Evolutionary conservation across 1,140 invertebrate species (phyloP).

Genomic region (Whitmania pigra): DNA sequence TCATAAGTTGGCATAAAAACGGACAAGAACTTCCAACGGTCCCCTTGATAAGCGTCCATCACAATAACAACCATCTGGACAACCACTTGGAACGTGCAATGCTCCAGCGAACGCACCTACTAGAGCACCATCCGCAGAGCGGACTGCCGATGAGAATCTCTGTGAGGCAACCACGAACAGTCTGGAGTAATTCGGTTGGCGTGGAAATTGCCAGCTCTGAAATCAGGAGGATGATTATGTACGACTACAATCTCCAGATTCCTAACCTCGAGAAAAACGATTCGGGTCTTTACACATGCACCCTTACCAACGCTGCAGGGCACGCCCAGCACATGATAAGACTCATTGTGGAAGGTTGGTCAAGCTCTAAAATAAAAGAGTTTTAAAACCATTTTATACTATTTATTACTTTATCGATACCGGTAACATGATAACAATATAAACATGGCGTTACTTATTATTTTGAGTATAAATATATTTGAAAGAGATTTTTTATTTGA

Average conservation of each 20-base stretch:
- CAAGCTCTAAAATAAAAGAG: too few relatives aligned
- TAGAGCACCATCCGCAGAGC: neutral
- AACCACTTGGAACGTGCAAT: neutral
- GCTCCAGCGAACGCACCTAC: neutral
- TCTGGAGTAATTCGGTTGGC: neutral
- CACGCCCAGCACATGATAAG: constrained; percentile 82
- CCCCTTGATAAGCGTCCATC: constrained; percentile 13
- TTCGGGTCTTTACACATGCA: constrained; percentile 90
- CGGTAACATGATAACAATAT: too few relatives aligned
- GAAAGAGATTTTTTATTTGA: too few relatives aligned
- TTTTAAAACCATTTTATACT: too few relatives aligned
- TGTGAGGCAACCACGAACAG: too few relatives aligned
- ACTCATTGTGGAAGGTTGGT: constrained; percentile 79
- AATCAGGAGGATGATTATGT: neutral
- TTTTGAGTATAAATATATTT: too few relatives aligned
- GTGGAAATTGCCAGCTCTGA: neutral
- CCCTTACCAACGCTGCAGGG: constrained; percentile 81
- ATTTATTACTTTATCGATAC: too few relatives aligned
- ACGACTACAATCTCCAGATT: neutral
- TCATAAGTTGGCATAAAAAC: constrained; percentile 33
- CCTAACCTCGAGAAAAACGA: constrained; percentile 76
- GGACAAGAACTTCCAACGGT: constrained; percentile 23
- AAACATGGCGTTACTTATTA: too few relatives aligned
- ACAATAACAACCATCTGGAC: constrained; percentile 1
- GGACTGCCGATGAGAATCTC: neutral